A percentile compares a stretch with the other conserved stretches of the same genome.
Evolutionary conservation across 1,140 invertebrate species (phyloP).

Genomic region (Listronotus bonariensis): DNA sequence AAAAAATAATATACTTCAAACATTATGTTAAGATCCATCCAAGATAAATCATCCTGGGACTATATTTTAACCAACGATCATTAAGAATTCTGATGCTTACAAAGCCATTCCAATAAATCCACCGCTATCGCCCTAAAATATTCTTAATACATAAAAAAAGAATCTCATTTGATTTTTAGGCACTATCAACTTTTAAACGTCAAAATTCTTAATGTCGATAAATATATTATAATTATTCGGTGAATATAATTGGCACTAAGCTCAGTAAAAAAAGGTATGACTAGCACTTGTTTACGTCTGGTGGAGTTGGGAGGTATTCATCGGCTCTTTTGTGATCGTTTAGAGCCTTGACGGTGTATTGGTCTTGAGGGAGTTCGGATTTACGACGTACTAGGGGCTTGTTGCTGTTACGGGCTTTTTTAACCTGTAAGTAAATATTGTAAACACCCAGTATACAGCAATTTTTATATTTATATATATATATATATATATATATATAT

Average conservation of each 20-base stretch:
- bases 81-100: not conserved
- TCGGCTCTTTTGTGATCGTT: slow-evolving; percentile 91
- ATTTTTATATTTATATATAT: too few species aligned
- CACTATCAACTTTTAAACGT: slow-evolving; percentile 1
- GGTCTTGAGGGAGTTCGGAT: slow-evolving; percentile 92
- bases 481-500: too few species aligned
- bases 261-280: slow-evolving; percentile 49
- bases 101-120: not conserved
- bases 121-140: too few species aligned
- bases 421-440: slow-evolving; percentile 45
- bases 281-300: slow-evolving; percentile 85
- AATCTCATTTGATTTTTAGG: slow-evolving; percentile 7
- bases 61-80: not conserved
- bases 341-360: slow-evolving; percentile 85
- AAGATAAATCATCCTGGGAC: too few species aligned
- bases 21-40: too few species aligned
- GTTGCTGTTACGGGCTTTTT: slow-evolving; percentile 68
- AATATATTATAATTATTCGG: too few species aligned
- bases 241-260: slow-evolving; percentile 48
- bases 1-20: too few species aligned
- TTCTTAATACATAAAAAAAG: not conserved
- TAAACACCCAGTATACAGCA: too few species aligned
- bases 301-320: slow-evolving; percentile 81
- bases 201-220: not conserved
- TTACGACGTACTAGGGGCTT: slow-evolving; percentile 90